Evolutionary conservation across 2,888 invertebrate genomes (phyloP).

Genomic region (Pogonocherus hispidulus): DNA sequence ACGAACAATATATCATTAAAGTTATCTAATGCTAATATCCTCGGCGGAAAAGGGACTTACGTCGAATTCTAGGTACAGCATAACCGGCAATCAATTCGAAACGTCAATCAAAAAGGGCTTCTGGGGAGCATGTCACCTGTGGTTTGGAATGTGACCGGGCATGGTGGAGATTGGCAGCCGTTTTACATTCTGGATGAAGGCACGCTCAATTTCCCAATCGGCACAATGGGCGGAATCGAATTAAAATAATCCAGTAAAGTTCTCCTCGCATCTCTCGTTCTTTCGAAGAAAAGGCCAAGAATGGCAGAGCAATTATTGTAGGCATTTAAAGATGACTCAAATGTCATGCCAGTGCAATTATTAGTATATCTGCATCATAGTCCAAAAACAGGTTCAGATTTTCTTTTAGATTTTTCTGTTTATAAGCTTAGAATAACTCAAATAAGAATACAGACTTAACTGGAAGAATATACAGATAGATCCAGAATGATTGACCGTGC

Average conservation of each 20-base stretch:
- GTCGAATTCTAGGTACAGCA: constrained; percentile 1
- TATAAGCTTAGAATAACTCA: no score
- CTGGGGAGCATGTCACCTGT: constrained; percentile 36
- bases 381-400: no score
- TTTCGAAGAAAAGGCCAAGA: background rate
- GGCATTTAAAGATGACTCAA: no score
- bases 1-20: constrained; percentile 62
- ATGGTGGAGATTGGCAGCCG: constrained; percentile 39
- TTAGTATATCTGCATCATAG: no score
- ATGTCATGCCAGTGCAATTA: no score
- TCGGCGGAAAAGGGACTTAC: constrained; percentile 55
- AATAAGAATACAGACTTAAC: no score
- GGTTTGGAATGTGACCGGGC: constrained; percentile 43
- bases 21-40: constrained; percentile 63
- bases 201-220: constrained; percentile 59
- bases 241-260: background rate
- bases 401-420: no score
- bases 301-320: background rate
- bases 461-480: no score
- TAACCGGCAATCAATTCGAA: constrained; percentile 15
- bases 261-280: background rate
- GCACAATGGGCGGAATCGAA: constrained; percentile 49
- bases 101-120: constrained; percentile 31
- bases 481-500: no score
- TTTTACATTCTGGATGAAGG: constrained; percentile 52